Evolutionary conservation across 2,797 vertebrate species (phyloP), one percentile per base, ranked within the genome.

Genomic region (Phrynocephalus forsythii): DNA sequence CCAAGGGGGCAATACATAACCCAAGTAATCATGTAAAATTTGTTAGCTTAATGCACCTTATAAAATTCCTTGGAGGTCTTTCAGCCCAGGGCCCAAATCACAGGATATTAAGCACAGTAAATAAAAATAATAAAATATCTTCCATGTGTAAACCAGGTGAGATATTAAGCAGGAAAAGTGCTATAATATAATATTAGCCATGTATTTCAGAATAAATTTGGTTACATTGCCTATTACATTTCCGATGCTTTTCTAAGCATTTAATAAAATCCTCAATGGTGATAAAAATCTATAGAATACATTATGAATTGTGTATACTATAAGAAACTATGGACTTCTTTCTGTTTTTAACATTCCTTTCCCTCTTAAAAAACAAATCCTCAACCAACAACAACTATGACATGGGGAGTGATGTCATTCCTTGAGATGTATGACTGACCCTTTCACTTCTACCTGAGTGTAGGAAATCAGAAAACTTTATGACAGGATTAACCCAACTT

Each of bases 401-500:
- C 88, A 85, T 52, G 48, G 76, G 56, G 85, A 80, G 16, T 89
- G 85, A 91, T 9, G 3, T 84, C 85, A 92, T 92, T 89, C 48
- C 80, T 93, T 33, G 60, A 63, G 52, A 89, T 33, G 20, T 0
- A 0, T 77, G 76, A 87, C 20, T 87, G 90, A 90, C 24, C 52
- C 48, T 92, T 78, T 87, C 66, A 69, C 73, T 79, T 88, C 9
- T 92, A 95, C 91, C 83, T 94, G 86, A 76, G 90, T 79, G 73
- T 77, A 87, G 71, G 78, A 92, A 81, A 81, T 86, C 85, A 77
- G 73, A 82, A 79, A 30, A 3, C 24, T 91, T 92, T 91, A 83
- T 93, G 83, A 63, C 84, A 73, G 79, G 81, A 85, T 91, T 88
- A 75, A 90, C 86, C 92, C 86, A 93, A 82, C n/a, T n/a, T 94